Base-by-base conservation (phyloP, 2,888 invertebrate species). In the Caenorhabditis virilis region DNA sequence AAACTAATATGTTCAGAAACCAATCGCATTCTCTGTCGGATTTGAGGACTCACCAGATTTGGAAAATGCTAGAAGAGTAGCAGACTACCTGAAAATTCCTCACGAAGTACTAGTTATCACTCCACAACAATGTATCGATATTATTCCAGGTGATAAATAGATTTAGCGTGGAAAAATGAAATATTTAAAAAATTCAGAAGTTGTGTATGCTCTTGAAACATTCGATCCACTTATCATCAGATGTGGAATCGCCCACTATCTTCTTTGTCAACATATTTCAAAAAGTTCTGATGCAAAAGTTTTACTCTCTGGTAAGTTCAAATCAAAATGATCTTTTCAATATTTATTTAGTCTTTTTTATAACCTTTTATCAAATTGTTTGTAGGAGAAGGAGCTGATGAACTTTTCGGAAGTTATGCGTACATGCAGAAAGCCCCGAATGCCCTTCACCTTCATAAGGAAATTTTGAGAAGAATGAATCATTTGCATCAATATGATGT, bases 401-500 rank as follows among this genome's bases (percentile, higher is more conserved):
- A 82, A 56, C 63, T 82, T 18, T 82, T 82, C 56, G 82, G 82
- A 35, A 81, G 80, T 22, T 82, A 82, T 57, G 79, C 79, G 3
- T 82, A 82, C 63, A 82, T 82, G 80, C 82, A 81, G 53, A 63
- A 72, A 36, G 82, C 82, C 0, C 82, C 82, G 13, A 81, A 71
- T 53, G 75, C 76, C n/a, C 70, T 72, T 26, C 79, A 79, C 38
- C 71, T 82, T 1, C 80, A 82, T 61, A 72, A 74, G 45, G 82
- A 82, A 46, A 79, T 82, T 26, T 58, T 78, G 5, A 69, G 82
- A 6, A 64, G 82, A 27, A 64, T 82, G 50, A 48, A 65, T n/a
- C 78, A 77, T 57, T 68, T 82, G 13, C 82, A 82, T 38, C 82
- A 82, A 50, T 82, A 82, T 55, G 82, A 82, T 53, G 82, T 82